A percentile compares a stretch with the other conserved stretches of the same genome.
These are phyloP conservation scores for Galaxias olidus DNA, from an alignment of 2,797 vertebrate genomes.

Conservation along the genomic window DNA sequence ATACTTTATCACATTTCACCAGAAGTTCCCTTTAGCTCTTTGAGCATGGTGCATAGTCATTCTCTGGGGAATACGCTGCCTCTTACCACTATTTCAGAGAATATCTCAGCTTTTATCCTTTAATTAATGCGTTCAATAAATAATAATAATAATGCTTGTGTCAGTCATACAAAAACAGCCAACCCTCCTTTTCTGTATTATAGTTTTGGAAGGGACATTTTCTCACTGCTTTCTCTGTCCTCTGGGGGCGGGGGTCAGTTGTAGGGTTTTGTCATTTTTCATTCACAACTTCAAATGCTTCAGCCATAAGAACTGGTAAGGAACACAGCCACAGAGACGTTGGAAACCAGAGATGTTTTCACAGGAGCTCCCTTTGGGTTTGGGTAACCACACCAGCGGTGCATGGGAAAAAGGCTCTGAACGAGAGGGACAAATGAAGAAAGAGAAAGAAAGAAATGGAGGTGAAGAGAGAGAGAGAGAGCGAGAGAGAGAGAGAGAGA, in stretches of 20 bases:
- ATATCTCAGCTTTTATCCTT: conserved; percentile 19
- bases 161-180: conserved; percentile 41
- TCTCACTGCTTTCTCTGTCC: conserved; percentile 39
- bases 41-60: background rate
- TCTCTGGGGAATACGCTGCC: background rate
- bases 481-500: conserved; percentile 34
- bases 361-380: conserved; percentile 63
- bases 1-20: conserved; percentile 47
- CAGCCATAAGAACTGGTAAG: conserved; percentile 63
- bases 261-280: conserved; percentile 69
- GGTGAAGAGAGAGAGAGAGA: conserved; percentile 36
- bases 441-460: conserved; percentile 21
- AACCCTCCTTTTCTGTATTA: conserved; percentile 33
- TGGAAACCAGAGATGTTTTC: conserved; percentile 77
- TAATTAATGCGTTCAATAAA: no score
- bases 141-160: conserved; percentile 1
- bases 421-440: conserved; percentile 28
- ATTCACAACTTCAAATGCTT: conserved; percentile 74
- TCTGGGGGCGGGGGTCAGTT: conserved; percentile 51
- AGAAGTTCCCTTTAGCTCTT: conserved; percentile 31
- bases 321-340: conserved; percentile 62
- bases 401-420: conserved; percentile 50
- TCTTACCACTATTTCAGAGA: conserved; percentile 12
- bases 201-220: conserved; percentile 24
- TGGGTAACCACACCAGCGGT: conserved; percentile 57